These are phyloP conservation scores for Sylvia atricapilla DNA, from an alignment of 2,113 vertebrate species.

Conservation along the genomic window DNA sequence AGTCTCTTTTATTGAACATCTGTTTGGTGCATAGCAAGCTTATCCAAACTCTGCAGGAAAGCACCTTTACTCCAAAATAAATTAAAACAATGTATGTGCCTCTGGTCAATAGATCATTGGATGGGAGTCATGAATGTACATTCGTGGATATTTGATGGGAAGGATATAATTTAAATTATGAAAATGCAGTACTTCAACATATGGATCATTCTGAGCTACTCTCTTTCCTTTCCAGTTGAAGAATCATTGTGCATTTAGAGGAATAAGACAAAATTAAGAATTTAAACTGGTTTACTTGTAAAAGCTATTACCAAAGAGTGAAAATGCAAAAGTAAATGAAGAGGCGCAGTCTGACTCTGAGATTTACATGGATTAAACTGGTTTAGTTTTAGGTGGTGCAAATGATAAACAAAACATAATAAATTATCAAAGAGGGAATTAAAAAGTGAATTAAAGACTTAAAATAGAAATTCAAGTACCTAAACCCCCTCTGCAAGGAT, in stretches of 20 bases:
- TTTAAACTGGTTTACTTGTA: conserved; percentile 29
- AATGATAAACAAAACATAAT: too few species aligned
- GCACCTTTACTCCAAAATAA: conserved; percentile 68
- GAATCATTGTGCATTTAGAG: conserved; percentile 47
- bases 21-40: conserved; percentile 43
- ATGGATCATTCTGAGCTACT: conserved; percentile 54
- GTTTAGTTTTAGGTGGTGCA: too few species aligned
- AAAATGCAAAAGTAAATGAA: neutral
- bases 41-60: conserved; percentile 62
- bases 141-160: conserved; percentile 63
- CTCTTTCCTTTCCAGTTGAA: conserved; percentile 45
- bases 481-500: neutral
- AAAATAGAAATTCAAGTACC: too few species aligned
- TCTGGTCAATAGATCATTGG: conserved; percentile 68
- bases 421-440: too few species aligned
- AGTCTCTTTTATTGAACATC: conserved; percentile 63
- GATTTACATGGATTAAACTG: neutral
- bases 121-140: conserved; percentile 51
- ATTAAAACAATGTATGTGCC: conserved; percentile 68
- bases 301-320: conserved; percentile 3
- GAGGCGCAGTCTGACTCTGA: neutral
- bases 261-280: conserved; percentile 52
- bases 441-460: too few species aligned
- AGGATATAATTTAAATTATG: conserved; percentile 47
- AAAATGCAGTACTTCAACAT: conserved; percentile 65